Percentiles rank a stretch among this genome's conserved stretches.
phyloP scores from a whole-genome alignment of 2,888 invertebrate species.

The Entomobrya multifasciata region DNA sequence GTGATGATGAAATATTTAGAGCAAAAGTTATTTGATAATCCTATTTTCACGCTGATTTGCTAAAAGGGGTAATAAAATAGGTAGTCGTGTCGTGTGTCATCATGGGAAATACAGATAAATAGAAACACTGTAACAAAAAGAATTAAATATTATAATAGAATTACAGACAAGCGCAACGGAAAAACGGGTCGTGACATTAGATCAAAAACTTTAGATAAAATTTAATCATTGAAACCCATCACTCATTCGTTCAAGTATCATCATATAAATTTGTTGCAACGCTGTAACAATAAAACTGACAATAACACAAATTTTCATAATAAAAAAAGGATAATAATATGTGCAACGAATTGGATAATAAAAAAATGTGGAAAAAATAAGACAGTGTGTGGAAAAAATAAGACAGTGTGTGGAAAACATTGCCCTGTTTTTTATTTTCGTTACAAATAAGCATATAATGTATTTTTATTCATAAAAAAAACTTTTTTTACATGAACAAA shows the following conservation, averaged over 20 bases:
- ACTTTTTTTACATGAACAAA: neutral
- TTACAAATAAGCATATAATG: neutral
- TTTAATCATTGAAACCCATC: neutral
- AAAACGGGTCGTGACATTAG: constrained; percentile 65
- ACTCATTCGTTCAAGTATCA: neutral
- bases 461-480: neutral
- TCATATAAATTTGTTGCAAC: constrained; percentile 12
- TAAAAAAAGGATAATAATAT: neutral
- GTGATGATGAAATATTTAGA: neutral
- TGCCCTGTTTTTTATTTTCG: constrained; percentile 23
- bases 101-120: neutral
- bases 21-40: constrained; percentile 3
- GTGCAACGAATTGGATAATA: neutral
- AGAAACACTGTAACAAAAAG: neutral
- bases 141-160: too few relatives aligned
- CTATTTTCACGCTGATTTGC: constrained; percentile 22
- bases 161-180: neutral
- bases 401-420: neutral
- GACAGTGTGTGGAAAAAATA: neutral
- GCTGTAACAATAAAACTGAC: constrained; percentile 38
- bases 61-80: neutral
- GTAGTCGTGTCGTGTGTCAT: neutral
- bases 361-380: neutral
- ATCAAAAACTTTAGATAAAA: constrained; percentile 49
- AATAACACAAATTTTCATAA: constrained; percentile 19